Evolutionary conservation across 2,888 invertebrate species (phyloP).

Genomic region (Priapulus caudatus): DNA sequence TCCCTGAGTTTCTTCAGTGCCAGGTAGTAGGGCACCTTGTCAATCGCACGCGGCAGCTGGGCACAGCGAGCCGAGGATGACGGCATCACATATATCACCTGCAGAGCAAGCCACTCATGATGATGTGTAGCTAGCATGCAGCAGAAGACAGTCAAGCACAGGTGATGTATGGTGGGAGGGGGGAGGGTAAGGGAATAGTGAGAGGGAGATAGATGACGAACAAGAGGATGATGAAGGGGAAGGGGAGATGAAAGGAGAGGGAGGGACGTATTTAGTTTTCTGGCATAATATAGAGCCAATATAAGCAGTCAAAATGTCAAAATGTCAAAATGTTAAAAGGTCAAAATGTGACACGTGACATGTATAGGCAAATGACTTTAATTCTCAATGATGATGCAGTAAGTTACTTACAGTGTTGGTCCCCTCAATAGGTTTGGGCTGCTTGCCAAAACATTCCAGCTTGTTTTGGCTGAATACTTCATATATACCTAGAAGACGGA

Average conservation of each 20-base stretch:
- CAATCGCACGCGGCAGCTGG: slow-evolving; percentile 88
- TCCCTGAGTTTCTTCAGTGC: slow-evolving; percentile 90
- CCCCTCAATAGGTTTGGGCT: slow-evolving; percentile 81
- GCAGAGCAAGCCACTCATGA: slow-evolving; percentile 41
- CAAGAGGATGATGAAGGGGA: too few species aligned
- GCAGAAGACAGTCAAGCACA: too few species aligned
- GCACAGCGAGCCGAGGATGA: slow-evolving; percentile 94
- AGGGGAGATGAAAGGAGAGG: too few species aligned
- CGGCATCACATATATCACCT: slow-evolving; percentile 99
- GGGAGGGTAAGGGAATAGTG: too few species aligned
- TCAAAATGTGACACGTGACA: too few species aligned
- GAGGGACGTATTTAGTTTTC: too few species aligned
- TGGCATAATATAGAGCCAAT: background rate
- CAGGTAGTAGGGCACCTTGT: slow-evolving; percentile 94
- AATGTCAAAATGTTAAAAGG: background rate
- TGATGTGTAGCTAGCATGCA: too few species aligned
- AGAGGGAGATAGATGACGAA: too few species aligned
- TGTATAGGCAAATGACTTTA: too few species aligned
- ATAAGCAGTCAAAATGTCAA: slow-evolving; percentile 13
- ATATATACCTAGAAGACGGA: slow-evolving; percentile 52
- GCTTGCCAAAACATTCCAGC: slow-evolving; percentile 90
- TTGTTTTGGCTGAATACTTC: slow-evolving; percentile 95
- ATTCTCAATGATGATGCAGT: too few species aligned
- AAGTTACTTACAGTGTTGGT: slow-evolving; percentile 69
- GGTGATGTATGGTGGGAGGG: too few species aligned